These are phyloP conservation scores for Cercopithecus mona DNA, from an alignment of 2,113 vertebrate genomes.

Conservation along the genomic window DNA sequence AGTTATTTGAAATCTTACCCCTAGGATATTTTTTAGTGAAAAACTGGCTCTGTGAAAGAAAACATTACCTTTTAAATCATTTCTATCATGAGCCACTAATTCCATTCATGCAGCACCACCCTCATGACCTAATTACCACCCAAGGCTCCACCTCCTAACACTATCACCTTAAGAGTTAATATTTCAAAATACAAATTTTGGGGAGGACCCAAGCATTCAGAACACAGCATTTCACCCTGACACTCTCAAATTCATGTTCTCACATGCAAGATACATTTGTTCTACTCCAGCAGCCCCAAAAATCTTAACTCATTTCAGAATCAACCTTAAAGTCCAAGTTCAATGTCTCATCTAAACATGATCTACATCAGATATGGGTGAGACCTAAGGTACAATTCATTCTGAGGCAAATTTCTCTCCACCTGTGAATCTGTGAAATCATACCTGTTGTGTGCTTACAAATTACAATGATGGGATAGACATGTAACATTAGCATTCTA, in stretches of 20 bases:
- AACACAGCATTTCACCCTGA: background rate
- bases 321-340: background rate
- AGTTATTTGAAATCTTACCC: conserved; percentile 9
- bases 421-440: background rate
- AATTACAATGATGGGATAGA: background rate
- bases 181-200: background rate
- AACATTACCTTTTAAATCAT: background rate
- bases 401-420: background rate
- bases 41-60: background rate
- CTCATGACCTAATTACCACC: background rate
- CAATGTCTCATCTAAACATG: background rate
- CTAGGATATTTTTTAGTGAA: background rate
- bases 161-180: background rate
- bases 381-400: background rate
- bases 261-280: background rate
- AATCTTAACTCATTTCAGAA: background rate
- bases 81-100: background rate
- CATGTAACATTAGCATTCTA: background rate
- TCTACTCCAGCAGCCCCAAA: background rate
- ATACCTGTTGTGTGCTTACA: background rate
- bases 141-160: background rate
- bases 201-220: background rate
- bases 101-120: background rate
- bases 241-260: background rate
- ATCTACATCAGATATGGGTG: background rate